Evolutionary conservation across 1,140 invertebrate genomes (phyloP), one percentile per base, ranked within the genome.

Genomic region (Oedothorax gibbosus): DNA sequence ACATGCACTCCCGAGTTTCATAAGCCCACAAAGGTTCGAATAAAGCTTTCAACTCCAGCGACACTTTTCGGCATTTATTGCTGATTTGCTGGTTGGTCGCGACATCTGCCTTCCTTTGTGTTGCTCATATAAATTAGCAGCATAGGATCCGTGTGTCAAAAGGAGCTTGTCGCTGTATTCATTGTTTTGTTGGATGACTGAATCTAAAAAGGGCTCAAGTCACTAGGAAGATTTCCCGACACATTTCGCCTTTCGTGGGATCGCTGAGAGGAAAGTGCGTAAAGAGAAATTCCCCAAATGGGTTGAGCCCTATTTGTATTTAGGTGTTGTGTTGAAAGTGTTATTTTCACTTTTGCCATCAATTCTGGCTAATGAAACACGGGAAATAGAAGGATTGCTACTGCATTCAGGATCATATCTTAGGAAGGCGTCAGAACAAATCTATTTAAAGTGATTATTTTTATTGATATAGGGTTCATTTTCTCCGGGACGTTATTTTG

Each of bases 91-190:
- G 66, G 71, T 20, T 49, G 65, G 14, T 18, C 57, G 49, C 68
- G 56, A 71, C 78, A 81, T 69, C 65, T 79, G 77, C 64, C 21
- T 79, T 79, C 75, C 49, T 68, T 79, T 79, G 77, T 79, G 77
- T 56, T 68, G 56, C 77, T 53, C 62, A 66, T 54, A 79, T 79
- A 79, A 77, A 79, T 79, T 79, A 79, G 35, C 35, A 53, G 77
- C 50, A 20, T 79, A 62, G 62, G 54, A 66, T 51, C 77, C 14
- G 49, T 79, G 35, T 81, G 78, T 68, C 78, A 69, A 15, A 71
- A 35, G 49, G 49, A 71, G 54, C 68, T 81, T 65, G 65, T 71
- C 65, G 56, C 75, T 50, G 15, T 21, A 21, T 11, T 15, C 65
- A 68, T 71, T 71, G 68, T 71, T 71, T 71, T 71, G 35, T 35